A percentile compares a stretch with the other conserved stretches of the same genome.
Conservation (phyloP, 1,140 invertebrate species). For the Coenobita brevimanus region DNA sequence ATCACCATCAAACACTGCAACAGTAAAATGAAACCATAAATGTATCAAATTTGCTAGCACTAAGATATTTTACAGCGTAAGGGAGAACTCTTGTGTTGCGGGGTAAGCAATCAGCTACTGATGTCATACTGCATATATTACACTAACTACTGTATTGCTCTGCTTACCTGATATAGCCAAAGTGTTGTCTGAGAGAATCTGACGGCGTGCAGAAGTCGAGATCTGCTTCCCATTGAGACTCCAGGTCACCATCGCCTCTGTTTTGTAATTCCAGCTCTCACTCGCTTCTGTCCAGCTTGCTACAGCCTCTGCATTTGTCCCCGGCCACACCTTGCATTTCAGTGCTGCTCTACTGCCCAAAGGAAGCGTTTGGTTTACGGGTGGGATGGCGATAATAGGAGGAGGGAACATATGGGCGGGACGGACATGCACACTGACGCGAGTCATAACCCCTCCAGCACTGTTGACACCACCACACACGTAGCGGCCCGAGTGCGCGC, state of each 20-base stretch:
- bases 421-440: constrained; percentile 54
- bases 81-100: too few species aligned
- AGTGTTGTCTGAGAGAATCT: constrained; percentile 62
- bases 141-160: too few species aligned
- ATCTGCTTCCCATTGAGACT: constrained; percentile 37
- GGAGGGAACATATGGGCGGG: constrained; percentile 65
- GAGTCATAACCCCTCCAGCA: constrained; percentile 68
- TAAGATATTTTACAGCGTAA: too few species aligned
- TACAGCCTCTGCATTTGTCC: too few species aligned
- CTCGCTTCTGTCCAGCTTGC: too few species aligned
- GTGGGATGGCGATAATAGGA: constrained; percentile 64
- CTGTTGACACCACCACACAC: constrained; percentile 65
- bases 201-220: constrained; percentile 28
- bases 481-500: constrained; percentile 59
- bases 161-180: constrained; percentile 62
- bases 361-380: constrained; percentile 61
- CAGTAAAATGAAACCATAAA: too few species aligned
- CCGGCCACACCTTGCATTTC: constrained; percentile 55
- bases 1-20: too few species aligned
- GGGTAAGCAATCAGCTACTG: too few species aligned
- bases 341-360: constrained; percentile 54
- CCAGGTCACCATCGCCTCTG: constrained; percentile 46
- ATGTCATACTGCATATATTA: too few species aligned
- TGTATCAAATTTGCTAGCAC: too few species aligned
- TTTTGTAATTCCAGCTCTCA: too few species aligned